Evolutionary conservation across 2,113 vertebrate genomes (phyloP).

Genomic region (Spilogale gracilis): DNA sequence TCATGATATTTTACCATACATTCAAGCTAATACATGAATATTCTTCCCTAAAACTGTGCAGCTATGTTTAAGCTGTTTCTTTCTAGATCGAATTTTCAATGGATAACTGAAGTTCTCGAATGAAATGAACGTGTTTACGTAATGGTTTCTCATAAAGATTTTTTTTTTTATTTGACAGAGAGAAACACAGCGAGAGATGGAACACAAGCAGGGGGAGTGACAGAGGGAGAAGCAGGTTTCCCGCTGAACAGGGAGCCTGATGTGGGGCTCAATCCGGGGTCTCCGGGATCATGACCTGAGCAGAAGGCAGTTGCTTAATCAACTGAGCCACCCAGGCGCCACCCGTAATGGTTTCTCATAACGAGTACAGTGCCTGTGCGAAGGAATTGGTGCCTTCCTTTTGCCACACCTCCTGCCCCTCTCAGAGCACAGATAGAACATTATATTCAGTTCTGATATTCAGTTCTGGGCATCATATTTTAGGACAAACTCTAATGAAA

Average conservation of each 20-base stretch:
- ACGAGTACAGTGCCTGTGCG: background rate
- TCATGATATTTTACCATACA: background rate
- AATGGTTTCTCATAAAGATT: background rate
- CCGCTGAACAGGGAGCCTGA: too few species aligned
- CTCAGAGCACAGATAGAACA: background rate
- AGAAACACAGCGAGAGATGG: too few species aligned
- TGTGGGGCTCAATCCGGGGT: too few species aligned
- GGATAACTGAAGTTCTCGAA: background rate
- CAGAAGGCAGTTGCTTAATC: too few species aligned
- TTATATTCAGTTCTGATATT: background rate
- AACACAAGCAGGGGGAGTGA: too few species aligned
- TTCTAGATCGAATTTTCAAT: background rate
- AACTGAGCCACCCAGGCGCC: too few species aligned
- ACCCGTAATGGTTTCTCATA: background rate
- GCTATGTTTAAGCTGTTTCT: background rate
- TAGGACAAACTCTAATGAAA: conserved; percentile 3
- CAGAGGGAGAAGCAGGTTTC: too few species aligned
- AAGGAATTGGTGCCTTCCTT: background rate
- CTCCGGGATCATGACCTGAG: too few species aligned
- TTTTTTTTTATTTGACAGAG: too few species aligned
- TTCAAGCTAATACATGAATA: background rate
- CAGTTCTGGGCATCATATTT: background rate
- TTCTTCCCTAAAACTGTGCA: background rate
- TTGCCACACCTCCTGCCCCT: background rate
- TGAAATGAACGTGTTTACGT: background rate